Conservation (phyloP, 2,888 invertebrate genomes). For the Drosophila helvetica region DNA sequence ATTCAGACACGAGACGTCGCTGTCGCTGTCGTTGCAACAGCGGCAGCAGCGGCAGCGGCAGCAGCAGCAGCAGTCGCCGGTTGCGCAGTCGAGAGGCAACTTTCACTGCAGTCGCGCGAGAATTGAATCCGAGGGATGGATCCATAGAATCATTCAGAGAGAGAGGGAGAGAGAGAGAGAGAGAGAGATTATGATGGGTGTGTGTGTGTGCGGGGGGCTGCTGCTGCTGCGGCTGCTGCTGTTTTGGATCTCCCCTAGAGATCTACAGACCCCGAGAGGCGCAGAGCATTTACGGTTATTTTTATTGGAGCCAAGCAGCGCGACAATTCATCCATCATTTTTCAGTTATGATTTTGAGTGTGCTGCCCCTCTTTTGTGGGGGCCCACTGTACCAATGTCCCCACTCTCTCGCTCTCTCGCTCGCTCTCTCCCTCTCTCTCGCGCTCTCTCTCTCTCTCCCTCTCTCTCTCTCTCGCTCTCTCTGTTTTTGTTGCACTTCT, state of each 20-base stretch:
- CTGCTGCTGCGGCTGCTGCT: conserved; percentile 55
- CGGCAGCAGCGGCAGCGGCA: conserved; percentile 13
- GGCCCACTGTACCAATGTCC: background rate
- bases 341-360: conserved; percentile 78
- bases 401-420: conserved; percentile 12
- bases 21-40: conserved; percentile 17
- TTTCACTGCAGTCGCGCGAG: conserved; percentile 65
- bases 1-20: conserved; percentile 71
- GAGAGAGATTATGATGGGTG: background rate
- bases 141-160: conserved; percentile 70
- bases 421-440: conserved; percentile 4
- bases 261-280: conserved; percentile 51
- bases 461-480: too few species aligned
- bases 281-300: conserved; percentile 74
- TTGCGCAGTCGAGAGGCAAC: conserved; percentile 50
- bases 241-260: conserved; percentile 77
- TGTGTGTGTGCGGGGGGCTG: conserved; percentile 25
- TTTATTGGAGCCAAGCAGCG: conserved; percentile 81
- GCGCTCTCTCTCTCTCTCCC: conserved; percentile 11
- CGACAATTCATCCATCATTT: conserved; percentile 80
- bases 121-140: conserved; percentile 45
- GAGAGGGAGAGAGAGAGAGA: conserved; percentile 1
- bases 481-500: conserved; percentile 31
- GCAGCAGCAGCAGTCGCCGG: conserved; percentile 29
- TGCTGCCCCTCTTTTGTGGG: conserved; percentile 30